Percentiles rank a stretch among this genome's conserved stretches.
Conservation (phyloP, 2,113 vertebrate species). For the Noctilio leporinus region DNA sequence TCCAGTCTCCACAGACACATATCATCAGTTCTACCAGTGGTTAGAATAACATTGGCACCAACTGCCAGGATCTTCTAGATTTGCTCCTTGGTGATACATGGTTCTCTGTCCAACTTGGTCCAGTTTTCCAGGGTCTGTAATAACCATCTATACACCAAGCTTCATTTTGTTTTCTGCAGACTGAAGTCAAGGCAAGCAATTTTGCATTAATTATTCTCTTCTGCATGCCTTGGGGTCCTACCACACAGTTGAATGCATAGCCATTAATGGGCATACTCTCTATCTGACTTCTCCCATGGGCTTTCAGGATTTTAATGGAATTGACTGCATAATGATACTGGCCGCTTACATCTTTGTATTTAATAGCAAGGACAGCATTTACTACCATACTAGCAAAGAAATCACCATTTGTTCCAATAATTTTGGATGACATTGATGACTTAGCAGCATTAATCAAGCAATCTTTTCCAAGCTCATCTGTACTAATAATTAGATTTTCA, state of each 20-base stretch:
- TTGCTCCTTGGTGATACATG: slow-evolving; percentile 96
- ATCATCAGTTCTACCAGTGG: slow-evolving; percentile 95
- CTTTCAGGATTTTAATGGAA: slow-evolving; percentile 93
- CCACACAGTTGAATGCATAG: slow-evolving; percentile 93
- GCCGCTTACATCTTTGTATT: slow-evolving; percentile 90
- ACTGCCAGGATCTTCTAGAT: slow-evolving; percentile 90
- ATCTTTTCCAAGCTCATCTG: slow-evolving; percentile 94
- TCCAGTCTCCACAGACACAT: slow-evolving; percentile 93
- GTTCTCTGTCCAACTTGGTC: slow-evolving; percentile 97
- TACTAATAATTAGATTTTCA: slow-evolving; percentile 94
- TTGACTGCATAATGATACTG: slow-evolving; percentile 94
- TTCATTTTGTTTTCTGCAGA: slow-evolving; percentile 98
- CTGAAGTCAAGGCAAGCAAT: slow-evolving; percentile 97
- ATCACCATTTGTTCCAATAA: slow-evolving; percentile 91
- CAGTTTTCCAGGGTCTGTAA: slow-evolving; percentile 93
- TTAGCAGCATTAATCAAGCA: slow-evolving; percentile 94
- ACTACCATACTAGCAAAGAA: slow-evolving; percentile 93
- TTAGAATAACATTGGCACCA: slow-evolving; percentile 92
- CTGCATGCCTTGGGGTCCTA: slow-evolving; percentile 93
- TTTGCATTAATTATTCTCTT: slow-evolving; percentile 93
- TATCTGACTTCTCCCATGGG: slow-evolving; percentile 92
- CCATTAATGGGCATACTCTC: slow-evolving; percentile 93
- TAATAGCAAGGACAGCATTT: slow-evolving; percentile 89
- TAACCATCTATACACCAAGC: slow-evolving; percentile 93
- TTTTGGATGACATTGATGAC: slow-evolving; percentile 98